Evolutionary conservation across 1,140 invertebrate species (phyloP).

Genomic region (Drosophila navojoa): DNA sequence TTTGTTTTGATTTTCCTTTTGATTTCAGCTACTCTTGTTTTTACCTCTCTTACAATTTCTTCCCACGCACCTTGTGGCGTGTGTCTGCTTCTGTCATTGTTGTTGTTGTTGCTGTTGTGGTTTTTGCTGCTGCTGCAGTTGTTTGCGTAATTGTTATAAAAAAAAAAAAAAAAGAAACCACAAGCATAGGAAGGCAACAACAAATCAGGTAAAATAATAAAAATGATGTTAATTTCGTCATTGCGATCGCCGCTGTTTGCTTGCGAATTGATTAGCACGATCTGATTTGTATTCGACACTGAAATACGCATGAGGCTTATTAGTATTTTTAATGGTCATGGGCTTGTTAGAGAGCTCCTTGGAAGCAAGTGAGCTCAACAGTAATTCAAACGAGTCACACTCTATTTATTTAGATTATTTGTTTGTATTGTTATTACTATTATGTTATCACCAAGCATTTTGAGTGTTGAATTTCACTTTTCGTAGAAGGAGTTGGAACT

Average conservation of each 20-base stretch:
- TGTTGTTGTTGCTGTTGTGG: slow-evolving; percentile 40
- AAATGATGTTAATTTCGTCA: slow-evolving; percentile 65
- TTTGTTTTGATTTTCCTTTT: slow-evolving; percentile 33
- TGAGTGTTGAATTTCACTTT: no score
- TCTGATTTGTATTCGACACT: slow-evolving; percentile 20
- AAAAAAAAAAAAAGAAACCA: slow-evolving; percentile 33
- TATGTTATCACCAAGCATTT: no score
- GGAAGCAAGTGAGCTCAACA: no score
- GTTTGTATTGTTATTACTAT: no score
- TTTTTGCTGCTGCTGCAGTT: slow-evolving; percentile 52
- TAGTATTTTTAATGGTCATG: no score
- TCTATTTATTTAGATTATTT: no score
- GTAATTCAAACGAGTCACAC: no score
- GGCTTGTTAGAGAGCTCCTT: no score
- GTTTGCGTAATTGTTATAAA: slow-evolving; percentile 72
- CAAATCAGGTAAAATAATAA: slow-evolving; percentile 1
- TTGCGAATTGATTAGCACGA: slow-evolving; percentile 43
- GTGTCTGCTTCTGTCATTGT: slow-evolving; percentile 32
- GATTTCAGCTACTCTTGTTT: slow-evolving; percentile 36
- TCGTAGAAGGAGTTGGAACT: no score
- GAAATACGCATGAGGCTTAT: background rate
- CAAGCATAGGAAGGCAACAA: slow-evolving; percentile 24
- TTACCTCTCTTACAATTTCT: slow-evolving; percentile 35
- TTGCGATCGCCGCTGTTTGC: slow-evolving; percentile 41
- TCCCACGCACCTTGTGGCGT: slow-evolving; percentile 63